Evolutionary conservation across 2,113 vertebrate genomes (phyloP).

Genomic region (Cercopithecus mona): DNA sequence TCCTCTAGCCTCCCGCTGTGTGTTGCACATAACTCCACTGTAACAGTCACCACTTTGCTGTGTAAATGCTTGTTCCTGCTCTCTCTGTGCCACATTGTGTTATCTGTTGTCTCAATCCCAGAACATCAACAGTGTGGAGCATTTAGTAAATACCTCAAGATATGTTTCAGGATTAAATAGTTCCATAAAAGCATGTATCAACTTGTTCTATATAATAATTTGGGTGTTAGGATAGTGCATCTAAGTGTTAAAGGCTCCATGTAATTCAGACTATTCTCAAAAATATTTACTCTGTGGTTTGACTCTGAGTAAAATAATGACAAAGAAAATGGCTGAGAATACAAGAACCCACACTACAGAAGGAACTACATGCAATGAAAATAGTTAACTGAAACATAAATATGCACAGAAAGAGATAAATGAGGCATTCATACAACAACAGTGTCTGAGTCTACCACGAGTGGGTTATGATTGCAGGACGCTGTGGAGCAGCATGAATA

Average conservation of each 20-base stretch:
- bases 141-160: neutral
- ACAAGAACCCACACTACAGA: neutral
- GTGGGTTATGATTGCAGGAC: neutral
- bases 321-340: neutral
- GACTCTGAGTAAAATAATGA: neutral
- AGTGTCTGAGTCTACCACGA: neutral
- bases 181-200: neutral
- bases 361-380: neutral
- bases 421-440: neutral
- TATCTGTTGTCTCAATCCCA: neutral
- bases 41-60: neutral
- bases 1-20: neutral
- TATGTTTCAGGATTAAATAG: neutral
- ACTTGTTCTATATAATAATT: neutral
- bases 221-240: neutral
- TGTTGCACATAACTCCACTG: fast-evolving
- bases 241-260: neutral
- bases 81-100: neutral
- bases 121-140: neutral
- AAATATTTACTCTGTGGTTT: neutral
- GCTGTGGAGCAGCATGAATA: constrained; percentile 18
- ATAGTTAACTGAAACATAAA: neutral
- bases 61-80: neutral
- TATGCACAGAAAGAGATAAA: neutral
- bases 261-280: neutral